These are phyloP conservation scores for Panulirus ornatus DNA, from an alignment of 1,140 invertebrate genomes.

Conservation along the genomic window DNA sequence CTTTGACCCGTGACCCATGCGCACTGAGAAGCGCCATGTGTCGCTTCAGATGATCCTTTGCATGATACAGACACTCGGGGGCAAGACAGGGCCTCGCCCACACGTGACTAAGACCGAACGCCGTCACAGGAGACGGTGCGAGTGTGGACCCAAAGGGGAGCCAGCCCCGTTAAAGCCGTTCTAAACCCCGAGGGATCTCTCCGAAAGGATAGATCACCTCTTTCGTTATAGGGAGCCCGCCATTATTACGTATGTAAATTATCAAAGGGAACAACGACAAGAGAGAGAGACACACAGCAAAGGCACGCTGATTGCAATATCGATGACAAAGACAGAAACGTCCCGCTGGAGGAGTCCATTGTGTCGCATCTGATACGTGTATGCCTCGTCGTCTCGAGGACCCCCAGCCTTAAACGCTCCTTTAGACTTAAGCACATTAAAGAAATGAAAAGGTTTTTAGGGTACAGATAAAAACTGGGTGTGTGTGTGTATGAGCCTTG, in stretches of 20 bases:
- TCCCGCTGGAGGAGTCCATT: slow-evolving; percentile 11
- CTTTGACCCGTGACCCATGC: slow-evolving; percentile 45
- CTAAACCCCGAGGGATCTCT: slow-evolving; percentile 43
- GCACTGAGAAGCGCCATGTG: slow-evolving; percentile 41
- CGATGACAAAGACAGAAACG: slow-evolving; percentile 59
- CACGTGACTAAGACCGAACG: not conserved
- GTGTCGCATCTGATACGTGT: slow-evolving; percentile 11
- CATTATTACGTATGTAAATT: slow-evolving; percentile 72
- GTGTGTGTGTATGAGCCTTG: not conserved
- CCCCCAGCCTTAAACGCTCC: too few relatives aligned
- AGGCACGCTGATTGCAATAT: slow-evolving; percentile 49
- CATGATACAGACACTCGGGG: slow-evolving; percentile 61
- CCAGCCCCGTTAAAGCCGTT: slow-evolving; percentile 1
- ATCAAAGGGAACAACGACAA: slow-evolving; percentile 56
- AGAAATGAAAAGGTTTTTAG: not conserved
- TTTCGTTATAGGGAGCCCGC: slow-evolving; percentile 69
- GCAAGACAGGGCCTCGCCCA: slow-evolving; percentile 17
- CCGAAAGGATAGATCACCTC: slow-evolving; percentile 68
- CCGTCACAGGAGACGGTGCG: not conserved
- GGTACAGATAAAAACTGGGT: too few relatives aligned
- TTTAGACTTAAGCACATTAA: not conserved
- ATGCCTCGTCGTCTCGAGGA: not conserved
- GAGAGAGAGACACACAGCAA: not conserved
- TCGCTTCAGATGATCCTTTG: slow-evolving; percentile 70
- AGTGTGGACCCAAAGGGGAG: not conserved